phyloP scores from a whole-genome alignment of 2,113 vertebrate species.

The Narcine bancroftii region DNA sequence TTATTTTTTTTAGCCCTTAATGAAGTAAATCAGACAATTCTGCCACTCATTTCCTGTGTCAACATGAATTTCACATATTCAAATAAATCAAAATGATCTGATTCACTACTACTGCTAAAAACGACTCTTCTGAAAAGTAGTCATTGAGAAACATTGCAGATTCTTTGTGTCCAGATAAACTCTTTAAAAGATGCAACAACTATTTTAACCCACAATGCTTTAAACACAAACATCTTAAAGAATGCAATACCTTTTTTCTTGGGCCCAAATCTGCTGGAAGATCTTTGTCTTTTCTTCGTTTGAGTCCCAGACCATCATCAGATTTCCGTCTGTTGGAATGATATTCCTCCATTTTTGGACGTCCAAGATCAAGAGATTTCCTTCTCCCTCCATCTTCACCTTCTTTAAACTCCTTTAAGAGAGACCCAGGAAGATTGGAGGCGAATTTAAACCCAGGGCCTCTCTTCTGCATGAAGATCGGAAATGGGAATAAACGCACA shows the following conservation, averaged over 20 bases:
- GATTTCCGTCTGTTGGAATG: conserved; percentile 32
- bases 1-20: background rate
- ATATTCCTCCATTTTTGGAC: conserved; percentile 32
- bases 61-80: background rate
- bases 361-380: conserved; percentile 21
- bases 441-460: conserved; percentile 38
- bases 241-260: conserved; percentile 33
- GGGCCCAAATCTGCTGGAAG: conserved; percentile 25
- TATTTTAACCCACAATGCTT: background rate
- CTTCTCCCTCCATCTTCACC: conserved; percentile 34
- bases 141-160: background rate
- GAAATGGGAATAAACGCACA: conserved; percentile 38
- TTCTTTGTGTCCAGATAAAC: background rate
- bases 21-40: background rate
- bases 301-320: conserved; percentile 26
- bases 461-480: conserved; percentile 37
- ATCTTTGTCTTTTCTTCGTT: conserved; percentile 32
- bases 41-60: background rate
- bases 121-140: background rate
- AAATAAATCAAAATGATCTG: background rate
- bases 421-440: conserved; percentile 38
- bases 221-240: background rate
- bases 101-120: background rate
- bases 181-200: background rate
- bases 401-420: conserved; percentile 38